These are phyloP conservation scores for Hylaea fasciaria DNA, from an alignment of 2,888 invertebrate species.

Conservation along the genomic window DNA sequence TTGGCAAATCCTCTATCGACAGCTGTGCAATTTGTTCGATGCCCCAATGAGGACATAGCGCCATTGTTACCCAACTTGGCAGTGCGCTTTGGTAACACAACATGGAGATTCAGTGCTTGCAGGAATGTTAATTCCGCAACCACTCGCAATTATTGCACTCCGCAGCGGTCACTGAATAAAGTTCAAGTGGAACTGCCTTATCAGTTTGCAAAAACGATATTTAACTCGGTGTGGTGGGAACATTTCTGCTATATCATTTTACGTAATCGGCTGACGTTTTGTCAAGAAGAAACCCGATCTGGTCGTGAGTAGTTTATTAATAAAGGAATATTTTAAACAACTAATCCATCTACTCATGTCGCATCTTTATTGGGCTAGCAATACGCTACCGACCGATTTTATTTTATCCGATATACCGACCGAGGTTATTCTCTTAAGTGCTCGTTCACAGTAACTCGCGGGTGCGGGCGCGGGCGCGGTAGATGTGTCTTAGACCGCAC, in stretches of 20 bases:
- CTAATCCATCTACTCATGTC: not conserved
- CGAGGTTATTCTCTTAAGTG: constrained; percentile 30
- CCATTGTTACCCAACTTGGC: constrained; percentile 43
- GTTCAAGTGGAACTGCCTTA: constrained; percentile 1
- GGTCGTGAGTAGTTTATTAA: not conserved
- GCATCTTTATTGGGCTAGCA: not conserved
- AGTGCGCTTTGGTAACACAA: constrained; percentile 30
- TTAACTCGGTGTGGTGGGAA: not conserved
- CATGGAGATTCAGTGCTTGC: constrained; percentile 24
- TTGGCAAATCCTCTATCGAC: constrained; percentile 64
- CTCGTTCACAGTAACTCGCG: too few species aligned
- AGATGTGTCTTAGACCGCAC: too few species aligned
- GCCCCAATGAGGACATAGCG: constrained; percentile 49
- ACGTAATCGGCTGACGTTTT: not conserved
- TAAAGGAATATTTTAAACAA: not conserved
- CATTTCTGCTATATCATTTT: not conserved
- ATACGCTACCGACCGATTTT: constrained; percentile 6
- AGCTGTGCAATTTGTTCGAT: constrained; percentile 59
- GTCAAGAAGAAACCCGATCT: not conserved
- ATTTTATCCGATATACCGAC: too few species aligned
- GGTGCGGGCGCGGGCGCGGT: too few species aligned
- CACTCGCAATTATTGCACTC: constrained; percentile 21
- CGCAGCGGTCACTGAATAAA: constrained; percentile 1
- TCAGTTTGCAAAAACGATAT: not conserved
- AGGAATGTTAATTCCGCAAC: constrained; percentile 16